Conservation (phyloP, 1,140 invertebrate genomes). For the Drosophila nigromelanica region DNA sequence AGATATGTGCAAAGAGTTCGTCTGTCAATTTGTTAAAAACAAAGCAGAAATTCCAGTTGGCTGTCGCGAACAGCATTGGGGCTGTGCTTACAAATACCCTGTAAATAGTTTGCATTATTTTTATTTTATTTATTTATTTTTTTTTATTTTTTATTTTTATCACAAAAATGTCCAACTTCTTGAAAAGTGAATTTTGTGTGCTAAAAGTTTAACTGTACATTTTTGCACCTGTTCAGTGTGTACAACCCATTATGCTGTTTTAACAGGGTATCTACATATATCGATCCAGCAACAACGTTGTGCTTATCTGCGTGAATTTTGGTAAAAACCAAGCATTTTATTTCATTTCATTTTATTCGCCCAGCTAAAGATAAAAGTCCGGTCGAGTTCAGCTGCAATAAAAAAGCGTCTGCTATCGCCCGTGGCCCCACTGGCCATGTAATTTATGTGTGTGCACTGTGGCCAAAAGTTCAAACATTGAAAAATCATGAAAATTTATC, state of each 20-base stretch:
- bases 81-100: conserved; percentile 8
- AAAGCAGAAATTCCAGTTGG: conserved; percentile 23
- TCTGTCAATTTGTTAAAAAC: conserved; percentile 50
- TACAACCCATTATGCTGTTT: neutral
- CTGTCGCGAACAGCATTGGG: neutral
- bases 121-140: neutral
- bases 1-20: conserved; percentile 39
- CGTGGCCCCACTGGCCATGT: conserved; percentile 31
- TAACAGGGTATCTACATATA: conserved; percentile 19
- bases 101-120: too few species aligned
- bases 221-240: neutral
- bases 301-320: conserved; percentile 73
- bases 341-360: conserved; percentile 54
- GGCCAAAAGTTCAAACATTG: conserved; percentile 73
- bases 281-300: conserved; percentile 45
- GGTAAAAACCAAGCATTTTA: conserved; percentile 45
- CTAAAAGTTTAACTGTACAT: neutral
- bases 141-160: neutral
- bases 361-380: conserved; percentile 43
- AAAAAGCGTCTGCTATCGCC: conserved; percentile 43
- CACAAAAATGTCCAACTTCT: too few species aligned
- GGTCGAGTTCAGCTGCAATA: conserved; percentile 45
- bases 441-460: conserved; percentile 73
- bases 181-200: neutral
- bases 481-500: conserved; percentile 78